These are phyloP conservation scores for Athalia rosae DNA, from an alignment of 2,888 invertebrate genomes.

Conservation along the genomic window DNA sequence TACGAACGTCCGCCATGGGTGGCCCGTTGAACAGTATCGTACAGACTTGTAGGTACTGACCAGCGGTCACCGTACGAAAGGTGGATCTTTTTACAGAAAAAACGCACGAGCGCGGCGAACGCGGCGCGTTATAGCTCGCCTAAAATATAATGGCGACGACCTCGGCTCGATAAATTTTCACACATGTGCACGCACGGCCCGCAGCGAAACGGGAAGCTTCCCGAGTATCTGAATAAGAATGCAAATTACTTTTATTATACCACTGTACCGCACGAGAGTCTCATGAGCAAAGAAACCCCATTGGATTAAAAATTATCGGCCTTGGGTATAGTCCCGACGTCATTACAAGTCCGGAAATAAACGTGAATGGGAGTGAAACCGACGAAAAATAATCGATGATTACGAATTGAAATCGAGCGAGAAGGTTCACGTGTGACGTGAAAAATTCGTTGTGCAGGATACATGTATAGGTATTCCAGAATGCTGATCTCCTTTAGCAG, in stretches of 20 bases:
- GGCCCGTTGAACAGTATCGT: constrained; percentile 51
- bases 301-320: too few relatives aligned
- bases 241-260: constrained; percentile 55
- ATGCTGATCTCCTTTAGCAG: constrained; percentile 9
- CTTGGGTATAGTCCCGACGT: too few relatives aligned
- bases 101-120: constrained; percentile 29
- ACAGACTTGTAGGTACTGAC: background rate
- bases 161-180: constrained; percentile 67
- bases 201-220: constrained; percentile 61
- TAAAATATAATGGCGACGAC: constrained; percentile 68
- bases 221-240: constrained; percentile 62
- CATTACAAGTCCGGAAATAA: too few relatives aligned
- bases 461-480: constrained; percentile 12
- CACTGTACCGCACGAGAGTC: background rate
- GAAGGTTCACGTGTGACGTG: too few relatives aligned
- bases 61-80: background rate
- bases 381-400: too few relatives aligned
- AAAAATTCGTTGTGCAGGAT: too few relatives aligned
- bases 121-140: constrained; percentile 55
- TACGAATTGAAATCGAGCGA: too few relatives aligned
- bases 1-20: constrained; percentile 65
- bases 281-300: too few relatives aligned
- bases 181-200: background rate
- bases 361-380: too few relatives aligned
- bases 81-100: too few relatives aligned